Evolutionary conservation across 1,140 invertebrate genomes (phyloP).

Genomic region (Holotrichia oblita): DNA sequence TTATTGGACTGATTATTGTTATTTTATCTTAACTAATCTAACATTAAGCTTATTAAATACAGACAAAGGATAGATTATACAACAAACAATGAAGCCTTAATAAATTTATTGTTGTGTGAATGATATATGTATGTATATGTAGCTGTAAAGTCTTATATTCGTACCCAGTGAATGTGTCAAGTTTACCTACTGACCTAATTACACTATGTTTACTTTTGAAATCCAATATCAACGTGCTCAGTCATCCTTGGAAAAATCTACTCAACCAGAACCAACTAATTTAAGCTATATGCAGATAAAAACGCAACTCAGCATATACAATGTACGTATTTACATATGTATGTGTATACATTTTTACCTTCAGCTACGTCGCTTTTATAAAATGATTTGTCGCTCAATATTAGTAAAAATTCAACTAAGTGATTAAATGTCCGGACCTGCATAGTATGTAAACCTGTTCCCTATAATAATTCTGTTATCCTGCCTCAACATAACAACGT

Average conservation of each 20-base stretch:
- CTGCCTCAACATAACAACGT: too few relatives aligned
- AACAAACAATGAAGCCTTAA: too few relatives aligned
- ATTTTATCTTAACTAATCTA: too few relatives aligned
- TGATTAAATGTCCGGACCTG: constrained; percentile 1
- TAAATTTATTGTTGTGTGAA: too few relatives aligned
- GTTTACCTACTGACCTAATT: background rate
- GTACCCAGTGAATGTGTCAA: too few relatives aligned
- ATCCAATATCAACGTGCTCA: background rate
- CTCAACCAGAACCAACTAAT: background rate
- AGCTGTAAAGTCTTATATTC: too few relatives aligned
- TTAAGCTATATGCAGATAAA: background rate
- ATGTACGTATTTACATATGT: too few relatives aligned
- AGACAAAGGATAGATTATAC: too few relatives aligned
- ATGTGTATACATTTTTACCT: background rate
- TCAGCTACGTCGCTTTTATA: background rate
- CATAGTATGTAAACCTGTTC: background rate
- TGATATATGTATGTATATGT: too few relatives aligned
- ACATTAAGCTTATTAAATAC: too few relatives aligned
- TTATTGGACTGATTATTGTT: too few relatives aligned
- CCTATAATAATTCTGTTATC: background rate
- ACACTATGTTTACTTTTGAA: background rate
- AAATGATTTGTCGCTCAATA: background rate
- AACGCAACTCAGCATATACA: background rate
- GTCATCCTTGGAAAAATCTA: background rate
- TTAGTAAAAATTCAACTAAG: background rate